Percentiles rank a stretch among this genome's conserved stretches.
phyloP scores from a whole-genome alignment of 2,113 vertebrate species.

The Scytalopus superciliaris region DNA sequence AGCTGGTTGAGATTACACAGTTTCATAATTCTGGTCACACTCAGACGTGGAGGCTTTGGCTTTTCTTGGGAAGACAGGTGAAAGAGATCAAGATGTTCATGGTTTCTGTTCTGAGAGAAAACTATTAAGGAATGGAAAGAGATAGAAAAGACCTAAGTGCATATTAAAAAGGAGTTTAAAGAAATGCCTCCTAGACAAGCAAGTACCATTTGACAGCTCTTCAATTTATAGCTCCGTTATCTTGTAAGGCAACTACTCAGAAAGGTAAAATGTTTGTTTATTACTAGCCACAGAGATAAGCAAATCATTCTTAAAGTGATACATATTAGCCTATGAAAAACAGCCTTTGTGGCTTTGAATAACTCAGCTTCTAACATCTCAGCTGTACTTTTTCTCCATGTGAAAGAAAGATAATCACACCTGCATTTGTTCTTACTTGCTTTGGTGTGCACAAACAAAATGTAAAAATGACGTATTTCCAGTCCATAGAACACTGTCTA shows the following conservation, averaged over 20 bases:
- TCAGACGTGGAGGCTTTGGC: neutral
- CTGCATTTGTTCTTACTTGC: neutral
- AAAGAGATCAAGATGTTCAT: neutral
- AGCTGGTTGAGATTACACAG: neutral
- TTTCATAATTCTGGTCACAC: neutral
- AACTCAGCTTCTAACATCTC: neutral
- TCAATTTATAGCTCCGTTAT: neutral
- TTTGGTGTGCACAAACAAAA: neutral
- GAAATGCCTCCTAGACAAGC: neutral
- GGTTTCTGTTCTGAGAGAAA: neutral
- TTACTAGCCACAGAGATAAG: neutral
- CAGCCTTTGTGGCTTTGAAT: neutral
- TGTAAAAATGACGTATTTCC: neutral
- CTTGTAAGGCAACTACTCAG: neutral
- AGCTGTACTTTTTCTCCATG: neutral
- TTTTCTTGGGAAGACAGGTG: neutral
- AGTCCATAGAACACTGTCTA: neutral
- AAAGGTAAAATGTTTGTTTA: neutral
- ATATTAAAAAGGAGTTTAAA: neutral
- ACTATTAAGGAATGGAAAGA: neutral
- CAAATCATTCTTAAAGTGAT: neutral
- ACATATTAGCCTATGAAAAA: neutral
- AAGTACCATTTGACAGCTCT: neutral
- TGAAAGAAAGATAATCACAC: neutral
- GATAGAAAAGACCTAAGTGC: neutral